Evolutionary conservation across 2,888 invertebrate genomes (phyloP), one percentile per base, ranked within the genome.

Genomic region (Deilephila elpenor): DNA sequence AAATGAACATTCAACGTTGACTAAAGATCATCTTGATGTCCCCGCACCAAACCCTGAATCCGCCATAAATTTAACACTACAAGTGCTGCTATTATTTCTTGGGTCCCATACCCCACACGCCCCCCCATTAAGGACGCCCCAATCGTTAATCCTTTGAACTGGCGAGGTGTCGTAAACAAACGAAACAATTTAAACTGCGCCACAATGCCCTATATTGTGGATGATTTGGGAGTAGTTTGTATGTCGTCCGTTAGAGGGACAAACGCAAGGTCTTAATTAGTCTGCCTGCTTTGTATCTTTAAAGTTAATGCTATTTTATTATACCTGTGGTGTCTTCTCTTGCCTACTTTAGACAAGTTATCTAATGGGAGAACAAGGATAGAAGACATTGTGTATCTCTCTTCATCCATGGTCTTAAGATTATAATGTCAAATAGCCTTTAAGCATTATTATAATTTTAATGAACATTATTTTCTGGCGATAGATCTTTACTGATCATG

Each of bases 111-210:
- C 67, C 67, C 64, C 37, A 67, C 67, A 51, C 51, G 51, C 4
- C 67, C 51, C 51, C 51, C 25, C 64, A 44, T 67, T 51, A 51
- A 51, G 5, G 25, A 25, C 67, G 67, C 7, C 67, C 67, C 51
- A 44, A 25, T 51, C 51, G 51, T 67, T 51, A 67, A 67, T 51
- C 67, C 67, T 67, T 67, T 67, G 51, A 67, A 67, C 67, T 67
- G 25, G n/a, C 11, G 56, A 56, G 25, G 25, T 51, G 67, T 67
- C 67, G 20, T 67, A 67, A 67, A 20, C 64, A 67, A 61, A 61
- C 61, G 56, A 17, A 25, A 67, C 44, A 67, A 51, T 67, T 67
- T 67, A 67, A 67, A 67, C 67, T 51, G 2, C 17, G 67, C 67
- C 67, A 67, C 67, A 67, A 51, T 25, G 67, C 67, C 67, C 25